Percentiles rank a stretch among this genome's conserved stretches.
These are phyloP conservation scores for Aporrectodea caliginosa DNA, from an alignment of 1,140 invertebrate genomes.

Conservation along the genomic window DNA sequence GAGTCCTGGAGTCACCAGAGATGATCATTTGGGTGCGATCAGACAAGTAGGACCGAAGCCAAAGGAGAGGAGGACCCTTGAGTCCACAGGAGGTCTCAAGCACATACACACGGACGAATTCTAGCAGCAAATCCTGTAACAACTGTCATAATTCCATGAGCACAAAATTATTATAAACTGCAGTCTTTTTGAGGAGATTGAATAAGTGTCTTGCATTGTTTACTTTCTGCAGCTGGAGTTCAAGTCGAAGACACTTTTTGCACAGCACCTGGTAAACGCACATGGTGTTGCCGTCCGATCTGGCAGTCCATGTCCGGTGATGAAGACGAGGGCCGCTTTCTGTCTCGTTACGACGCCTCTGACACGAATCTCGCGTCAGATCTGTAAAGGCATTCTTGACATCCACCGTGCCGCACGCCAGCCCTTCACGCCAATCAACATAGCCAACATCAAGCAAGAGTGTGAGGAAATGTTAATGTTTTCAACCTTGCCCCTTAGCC, in stretches of 20 bases:
- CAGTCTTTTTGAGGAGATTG: too few species aligned
- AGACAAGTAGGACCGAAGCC: too few species aligned
- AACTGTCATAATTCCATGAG: background rate
- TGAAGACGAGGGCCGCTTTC: conserved; percentile 94
- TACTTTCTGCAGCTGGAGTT: conserved; percentile 65
- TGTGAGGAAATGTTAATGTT: too few species aligned
- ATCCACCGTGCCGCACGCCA: conserved; percentile 79
- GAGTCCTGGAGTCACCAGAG: too few species aligned
- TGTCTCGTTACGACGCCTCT: conserved; percentile 82
- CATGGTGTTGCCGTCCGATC: conserved; percentile 70
- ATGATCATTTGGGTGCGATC: too few species aligned
- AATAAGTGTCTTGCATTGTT: conserved; percentile 26
- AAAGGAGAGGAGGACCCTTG: too few species aligned
- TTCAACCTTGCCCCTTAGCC: background rate
- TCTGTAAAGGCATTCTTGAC: conserved; percentile 64
- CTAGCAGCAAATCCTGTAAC: background rate
- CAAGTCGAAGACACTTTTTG: conserved; percentile 84
- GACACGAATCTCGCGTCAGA: conserved; percentile 76
- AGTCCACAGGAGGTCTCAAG: too few species aligned
- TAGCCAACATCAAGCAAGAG: conserved; percentile 70
- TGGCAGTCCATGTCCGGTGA: conserved; percentile 79
- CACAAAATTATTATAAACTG: background rate
- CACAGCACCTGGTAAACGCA: conserved; percentile 83
- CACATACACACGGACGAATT: background rate
- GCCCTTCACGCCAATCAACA: conserved; percentile 80